Base-by-base conservation (phyloP, 2,113 vertebrate species). In the Apus apus region DNA sequence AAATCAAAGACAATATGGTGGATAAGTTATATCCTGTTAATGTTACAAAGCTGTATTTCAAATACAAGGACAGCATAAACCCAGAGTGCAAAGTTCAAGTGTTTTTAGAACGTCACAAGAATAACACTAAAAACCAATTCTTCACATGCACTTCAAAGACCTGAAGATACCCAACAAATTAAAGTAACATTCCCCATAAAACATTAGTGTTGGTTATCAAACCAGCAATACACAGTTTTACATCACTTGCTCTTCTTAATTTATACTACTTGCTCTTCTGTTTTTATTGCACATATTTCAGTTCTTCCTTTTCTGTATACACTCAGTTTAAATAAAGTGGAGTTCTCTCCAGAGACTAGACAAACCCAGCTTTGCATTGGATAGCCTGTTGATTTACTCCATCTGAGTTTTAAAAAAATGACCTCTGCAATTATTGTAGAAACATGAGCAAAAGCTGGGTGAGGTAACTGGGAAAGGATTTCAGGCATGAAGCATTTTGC, bases 391-490 rank as follows among this genome's bases (percentile, higher is more conserved):
- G 96, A 98, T 98, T 98, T 98, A 97, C 94, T 93, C 97, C 96
- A 95, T 97, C 97, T 97, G 95, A 96, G 87, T 70, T 87, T 57
- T 12, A 43, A 96, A 94, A 94, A 96, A 92, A 72, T 97, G 98
- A 98, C 98, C 98, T 97, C 97, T 97, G 71, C 96, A 97, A 95
- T 98, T 98, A 97, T 86, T 96, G 94, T 51, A 95, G 97, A 97
- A 97, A 97, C 80, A 64, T 97, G 89, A 97, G 97, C 96, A 98
- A 96, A 97, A 97, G 97, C 95, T 23, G 97, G 95, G 96, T 98
- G 98, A 98, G 97, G 97, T 97, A 98, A 98, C 96, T 96, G 97
- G 96, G 97, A 95, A 98, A 98, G 94, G 98, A 98, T 98, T 98
- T 96, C 95, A 97, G 80, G 97, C 97, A 98, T 22, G 96, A 94